Conservation (phyloP, 2,888 invertebrate species). For the Stenodema calcarata region DNA sequence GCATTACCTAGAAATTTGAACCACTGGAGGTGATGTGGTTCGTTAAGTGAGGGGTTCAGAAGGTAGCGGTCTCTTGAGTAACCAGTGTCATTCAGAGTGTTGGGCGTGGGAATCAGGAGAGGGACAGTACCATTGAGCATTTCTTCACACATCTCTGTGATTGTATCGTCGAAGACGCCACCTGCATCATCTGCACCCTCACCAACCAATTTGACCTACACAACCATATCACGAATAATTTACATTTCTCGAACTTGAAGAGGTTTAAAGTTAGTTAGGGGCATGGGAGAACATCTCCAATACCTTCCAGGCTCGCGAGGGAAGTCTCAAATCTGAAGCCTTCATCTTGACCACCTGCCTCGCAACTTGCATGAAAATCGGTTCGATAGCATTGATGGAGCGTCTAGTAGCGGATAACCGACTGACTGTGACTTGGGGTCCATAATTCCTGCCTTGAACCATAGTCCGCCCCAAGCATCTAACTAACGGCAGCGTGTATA, state of each 20-base stretch:
- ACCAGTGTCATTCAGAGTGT: slow-evolving; percentile 69
- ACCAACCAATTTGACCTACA: slow-evolving; percentile 68
- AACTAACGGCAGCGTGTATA: slow-evolving; percentile 70
- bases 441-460: slow-evolving; percentile 72
- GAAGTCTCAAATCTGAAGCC: slow-evolving; percentile 67
- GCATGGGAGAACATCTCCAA: not conserved
- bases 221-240: not conserved
- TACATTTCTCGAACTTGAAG: not conserved
- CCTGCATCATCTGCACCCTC: slow-evolving; percentile 75
- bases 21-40: slow-evolving; percentile 66
- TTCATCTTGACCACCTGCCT: slow-evolving; percentile 69
- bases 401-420: slow-evolving; percentile 66
- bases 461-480: slow-evolving; percentile 71
- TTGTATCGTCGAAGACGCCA: slow-evolving; percentile 74
- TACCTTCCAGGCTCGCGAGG: slow-evolving; percentile 72
- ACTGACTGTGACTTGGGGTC: slow-evolving; percentile 70
- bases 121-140: slow-evolving; percentile 68
- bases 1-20: slow-evolving; percentile 68
- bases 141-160: slow-evolving; percentile 73
- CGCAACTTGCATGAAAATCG: slow-evolving; percentile 70
- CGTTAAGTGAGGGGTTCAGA: slow-evolving; percentile 67
- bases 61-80: slow-evolving; percentile 70
- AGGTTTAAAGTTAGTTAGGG: not conserved
- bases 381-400: slow-evolving; percentile 64
- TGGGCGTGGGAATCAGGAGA: slow-evolving; percentile 69